phyloP scores from a whole-genome alignment of 2,113 vertebrate species.

The Dipodomys merriami region DNA sequence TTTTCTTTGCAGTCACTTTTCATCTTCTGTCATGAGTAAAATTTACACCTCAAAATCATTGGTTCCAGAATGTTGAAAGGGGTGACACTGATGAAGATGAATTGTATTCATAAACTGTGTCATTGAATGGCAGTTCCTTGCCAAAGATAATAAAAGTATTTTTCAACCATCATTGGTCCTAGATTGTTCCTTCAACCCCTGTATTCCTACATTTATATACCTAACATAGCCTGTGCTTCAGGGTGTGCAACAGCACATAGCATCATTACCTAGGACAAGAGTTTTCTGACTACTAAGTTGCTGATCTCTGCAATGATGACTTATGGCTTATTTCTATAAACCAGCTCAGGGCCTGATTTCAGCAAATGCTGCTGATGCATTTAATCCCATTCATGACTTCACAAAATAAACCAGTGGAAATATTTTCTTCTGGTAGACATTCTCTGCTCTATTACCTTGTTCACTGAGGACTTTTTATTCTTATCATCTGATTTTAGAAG shows the following conservation, averaged over 20 bases:
- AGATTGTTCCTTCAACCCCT: neutral
- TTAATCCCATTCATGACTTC: neutral
- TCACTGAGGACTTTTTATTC: neutral
- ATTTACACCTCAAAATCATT: neutral
- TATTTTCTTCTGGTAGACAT: neutral
- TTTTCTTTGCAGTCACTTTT: neutral
- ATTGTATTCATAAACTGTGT: too few relatives aligned
- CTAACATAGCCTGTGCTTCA: fast-evolving
- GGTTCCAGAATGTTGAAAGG: too few relatives aligned
- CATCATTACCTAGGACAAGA: neutral
- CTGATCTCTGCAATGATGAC: neutral
- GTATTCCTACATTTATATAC: neutral
- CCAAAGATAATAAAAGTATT: too few relatives aligned
- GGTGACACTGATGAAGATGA: too few relatives aligned
- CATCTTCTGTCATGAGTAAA: neutral
- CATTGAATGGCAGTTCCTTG: too few relatives aligned
- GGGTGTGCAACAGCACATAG: neutral
- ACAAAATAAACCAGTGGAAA: slow-evolving; percentile 1
- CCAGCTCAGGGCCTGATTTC: neutral
- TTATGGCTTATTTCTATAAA: neutral
- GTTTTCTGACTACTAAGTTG: neutral
- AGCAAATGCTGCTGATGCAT: neutral
- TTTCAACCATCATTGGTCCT: too few relatives aligned
- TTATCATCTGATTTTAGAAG: neutral
- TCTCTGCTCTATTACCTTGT: neutral